Evolutionary conservation across 2,113 vertebrate species (phyloP), one percentile per base, ranked within the genome.

Genomic region (Mungos mungo): DNA sequence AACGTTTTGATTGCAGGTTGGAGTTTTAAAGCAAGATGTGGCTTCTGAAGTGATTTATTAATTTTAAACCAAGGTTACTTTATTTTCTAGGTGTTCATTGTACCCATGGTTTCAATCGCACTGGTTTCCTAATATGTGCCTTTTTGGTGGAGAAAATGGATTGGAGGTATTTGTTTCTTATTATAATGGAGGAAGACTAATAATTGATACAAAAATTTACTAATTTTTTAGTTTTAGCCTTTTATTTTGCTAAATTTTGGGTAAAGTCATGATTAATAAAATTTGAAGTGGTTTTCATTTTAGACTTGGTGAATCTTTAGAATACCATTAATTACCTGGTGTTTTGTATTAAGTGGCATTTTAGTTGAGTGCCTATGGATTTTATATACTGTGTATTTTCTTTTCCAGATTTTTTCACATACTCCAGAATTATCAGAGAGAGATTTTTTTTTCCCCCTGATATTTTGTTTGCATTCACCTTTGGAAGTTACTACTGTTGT

Each of bases 101-200:
- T 98, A 99, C 99, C 4, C 99, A 99, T 98, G 99, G 99, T 98
- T 99, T 99, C 98, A 99, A 99, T 92, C 99, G 99, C 92, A 99
- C 99, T 41, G 99, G 99, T 97, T 99, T 99, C 98, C 99, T 99
- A 97, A 99, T 99, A 98, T 99, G 99, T 99, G 99, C 99, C 94
- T 99, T 99, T 99, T 98, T 99, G 98, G 99, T 99, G 9, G 99
- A 99, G 98, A 99, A 99, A 98, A 98, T 99, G 99, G 99, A 99
- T 98, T 99, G 99, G 99, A 99, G 99, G 99, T 99, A 99, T 98
- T 71, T 98, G 93, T 95, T 90, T 96, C 38, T 92, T 94, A 7
- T 91, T 96, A 41, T 92, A 90, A 85, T 95, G 25, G 74, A 85
- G 72, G 91, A 95, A 91, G 54, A 79, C 68, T 97, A 84, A 12